Evolutionary conservation across 2,113 vertebrate species (phyloP), one percentile per base, ranked within the genome.

Genomic region (Terrapene triunguis): DNA sequence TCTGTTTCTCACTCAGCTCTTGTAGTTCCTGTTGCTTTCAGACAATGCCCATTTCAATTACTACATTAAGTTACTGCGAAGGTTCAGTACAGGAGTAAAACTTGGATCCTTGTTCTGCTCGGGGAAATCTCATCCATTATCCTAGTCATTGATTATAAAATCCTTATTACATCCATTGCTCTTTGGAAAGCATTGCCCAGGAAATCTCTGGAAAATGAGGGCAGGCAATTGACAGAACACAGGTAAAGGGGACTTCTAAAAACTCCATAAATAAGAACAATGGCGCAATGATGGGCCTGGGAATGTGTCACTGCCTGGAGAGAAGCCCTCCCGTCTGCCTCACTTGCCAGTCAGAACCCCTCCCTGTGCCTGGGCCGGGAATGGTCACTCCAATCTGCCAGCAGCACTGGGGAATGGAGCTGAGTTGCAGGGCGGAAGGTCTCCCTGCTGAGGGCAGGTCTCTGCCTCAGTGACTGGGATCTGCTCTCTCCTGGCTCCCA

Each of bases 1-100:
- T 5, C 35, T 0, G 0, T 29, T 13, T n/a, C 35, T 21, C 29
- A 19, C 13, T 72, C 44, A 0, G 3, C 11, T 53, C n/a, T 38
- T 2, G 3, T 10, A 1, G 1, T 62, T 22, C 6, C 25, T 55
- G n/a, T 1, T 1, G 29, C 10, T 19, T 76, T 25, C 7, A 62
- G 29, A 62, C 5, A 87, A 13, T 5, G 10, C 2, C 9, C 6
- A 79, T 62, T 86, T 81, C 88, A 57, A 27, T 13, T 10, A 48
- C 29, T 48, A 48, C 25, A 54, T 59, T 89, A 82, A 84, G 22
- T 50, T 85, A 54, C 53, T 87, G 27, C 53, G 44, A 74, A 93
- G 29, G 79, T 13, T 65, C 13, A 80, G 62, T 80, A 74, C 87
- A 59, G 3, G 8, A 10, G 84, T 89, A 69, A 29, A 62, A 32